phyloP scores from a whole-genome alignment of 2,888 invertebrate genomes.

The Drosophila neotestacea region DNA sequence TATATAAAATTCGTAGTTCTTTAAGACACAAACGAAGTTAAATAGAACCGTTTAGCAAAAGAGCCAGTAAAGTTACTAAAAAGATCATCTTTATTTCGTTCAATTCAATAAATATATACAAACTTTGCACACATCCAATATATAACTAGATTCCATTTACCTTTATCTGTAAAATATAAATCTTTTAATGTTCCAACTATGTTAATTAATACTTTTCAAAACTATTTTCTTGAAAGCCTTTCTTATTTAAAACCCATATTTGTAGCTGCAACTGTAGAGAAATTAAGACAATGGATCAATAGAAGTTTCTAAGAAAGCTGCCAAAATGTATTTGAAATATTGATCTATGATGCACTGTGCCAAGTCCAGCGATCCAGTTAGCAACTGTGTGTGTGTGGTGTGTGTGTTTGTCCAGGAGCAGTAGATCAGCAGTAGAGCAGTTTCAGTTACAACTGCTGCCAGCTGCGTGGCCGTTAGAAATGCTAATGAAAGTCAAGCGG shows the following conservation, averaged over 20 bases:
- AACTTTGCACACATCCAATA: too few relatives aligned
- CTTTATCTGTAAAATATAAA: too few relatives aligned
- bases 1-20: too few relatives aligned
- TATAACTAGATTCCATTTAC: too few relatives aligned
- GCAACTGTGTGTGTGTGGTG: slow-evolving; percentile 19
- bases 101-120: too few relatives aligned
- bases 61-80: neutral
- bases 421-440: slow-evolving; percentile 54
- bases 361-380: slow-evolving; percentile 38
- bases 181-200: too few relatives aligned
- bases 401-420: slow-evolving; percentile 34
- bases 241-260: too few relatives aligned
- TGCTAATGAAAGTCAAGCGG: slow-evolving; percentile 79
- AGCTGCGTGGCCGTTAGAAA: slow-evolving; percentile 82
- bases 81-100: too few relatives aligned
- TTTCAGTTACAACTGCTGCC: slow-evolving; percentile 54
- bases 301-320: neutral
- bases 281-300: neutral
- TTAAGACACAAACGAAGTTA: too few relatives aligned
- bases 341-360: slow-evolving; percentile 44
- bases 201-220: neutral
- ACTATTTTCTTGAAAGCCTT: neutral
- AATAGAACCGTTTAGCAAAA: neutral
- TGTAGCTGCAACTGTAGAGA: too few relatives aligned
- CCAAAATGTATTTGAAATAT: neutral